Percentiles rank a stretch among this genome's conserved stretches.
Evolutionary conservation across 1,140 invertebrate species (phyloP).

Genomic region (Eumeta japonica): DNA sequence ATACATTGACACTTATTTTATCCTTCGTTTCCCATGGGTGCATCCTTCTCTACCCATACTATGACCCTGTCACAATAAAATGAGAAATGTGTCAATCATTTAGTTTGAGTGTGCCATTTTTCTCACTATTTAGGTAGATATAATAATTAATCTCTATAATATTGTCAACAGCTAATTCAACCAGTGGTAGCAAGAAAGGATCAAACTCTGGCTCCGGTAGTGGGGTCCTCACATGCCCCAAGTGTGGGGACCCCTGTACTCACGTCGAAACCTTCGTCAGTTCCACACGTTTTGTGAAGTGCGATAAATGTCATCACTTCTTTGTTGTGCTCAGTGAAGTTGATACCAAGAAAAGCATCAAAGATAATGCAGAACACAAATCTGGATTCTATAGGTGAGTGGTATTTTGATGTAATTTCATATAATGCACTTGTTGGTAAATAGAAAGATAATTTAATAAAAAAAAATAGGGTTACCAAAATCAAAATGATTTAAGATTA

Average conservation of each 20-base stretch:
- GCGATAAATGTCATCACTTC: constrained; percentile 97
- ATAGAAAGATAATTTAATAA: background rate
- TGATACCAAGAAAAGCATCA: constrained; percentile 81
- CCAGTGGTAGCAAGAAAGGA: constrained; percentile 36
- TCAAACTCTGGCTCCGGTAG: constrained; percentile 28
- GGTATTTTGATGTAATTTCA: background rate
- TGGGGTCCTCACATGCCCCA: constrained; percentile 71
- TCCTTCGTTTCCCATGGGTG: no score
- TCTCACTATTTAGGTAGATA: no score
- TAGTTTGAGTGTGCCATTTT: no score
- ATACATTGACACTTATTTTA: no score
- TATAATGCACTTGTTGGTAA: background rate
- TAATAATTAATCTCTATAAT: background rate
- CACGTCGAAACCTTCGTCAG: constrained; percentile 96
- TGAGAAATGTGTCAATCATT: no score
- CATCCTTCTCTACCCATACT: no score
- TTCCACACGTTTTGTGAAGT: constrained; percentile 95
- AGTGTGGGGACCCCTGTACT: constrained; percentile 93
- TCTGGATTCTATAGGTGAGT: constrained; percentile 58
- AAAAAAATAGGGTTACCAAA: no score
- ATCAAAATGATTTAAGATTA: no score
- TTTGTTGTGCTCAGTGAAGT: constrained; percentile 94
- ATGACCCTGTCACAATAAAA: no score
- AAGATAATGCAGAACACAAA: constrained; percentile 72
- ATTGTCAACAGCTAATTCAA: constrained; percentile 9